phyloP scores from a whole-genome alignment of 2,888 invertebrate species.

The Sinotaia quadrata region DNA sequence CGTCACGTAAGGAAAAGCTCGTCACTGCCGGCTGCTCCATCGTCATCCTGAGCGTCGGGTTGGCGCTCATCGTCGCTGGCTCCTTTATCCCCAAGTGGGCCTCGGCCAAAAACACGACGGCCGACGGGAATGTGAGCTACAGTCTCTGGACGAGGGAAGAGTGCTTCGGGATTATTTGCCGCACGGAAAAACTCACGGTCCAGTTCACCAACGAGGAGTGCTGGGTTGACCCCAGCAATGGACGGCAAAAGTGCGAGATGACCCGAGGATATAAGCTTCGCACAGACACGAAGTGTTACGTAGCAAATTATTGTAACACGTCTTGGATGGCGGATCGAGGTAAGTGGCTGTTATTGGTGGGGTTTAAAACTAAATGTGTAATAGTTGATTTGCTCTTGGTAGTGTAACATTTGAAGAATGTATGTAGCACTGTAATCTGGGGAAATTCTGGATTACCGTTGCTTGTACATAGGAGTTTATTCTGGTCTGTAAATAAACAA shows the following conservation, averaged over 20 bases:
- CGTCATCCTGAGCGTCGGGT: slow-evolving; percentile 30
- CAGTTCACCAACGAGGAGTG: slow-evolving; percentile 32
- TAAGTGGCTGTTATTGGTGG: slow-evolving; percentile 28
- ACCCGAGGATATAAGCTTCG: slow-evolving; percentile 25
- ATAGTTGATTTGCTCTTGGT: no score
- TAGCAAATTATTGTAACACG: slow-evolving; percentile 40
- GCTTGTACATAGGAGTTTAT: no score
- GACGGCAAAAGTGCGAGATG: slow-evolving; percentile 22
- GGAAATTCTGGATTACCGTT: no score
- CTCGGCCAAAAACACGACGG: slow-evolving; percentile 31
- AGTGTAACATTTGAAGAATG: no score
- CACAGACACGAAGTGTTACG: slow-evolving; percentile 33
- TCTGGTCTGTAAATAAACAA: no score
- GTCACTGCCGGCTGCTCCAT: slow-evolving; percentile 30
- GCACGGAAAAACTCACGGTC: slow-evolving; percentile 32
- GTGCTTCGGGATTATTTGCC: slow-evolving; percentile 40
- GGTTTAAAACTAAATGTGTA: no score
- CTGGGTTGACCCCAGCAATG: slow-evolving; percentile 9
- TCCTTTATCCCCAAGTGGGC: slow-evolving; percentile 42
- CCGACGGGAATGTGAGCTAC: slow-evolving; percentile 36
- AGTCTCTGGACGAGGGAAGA: slow-evolving; percentile 42
- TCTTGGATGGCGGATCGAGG: slow-evolving; percentile 40
- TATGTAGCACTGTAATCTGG: no score
- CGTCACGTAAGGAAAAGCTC: slow-evolving; percentile 33
- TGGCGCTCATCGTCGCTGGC: slow-evolving; percentile 33